A percentile compares a stretch with the other conserved stretches of the same genome.
Conservation (phyloP, 2,888 invertebrate species). For the Corythucha ciliata region DNA sequence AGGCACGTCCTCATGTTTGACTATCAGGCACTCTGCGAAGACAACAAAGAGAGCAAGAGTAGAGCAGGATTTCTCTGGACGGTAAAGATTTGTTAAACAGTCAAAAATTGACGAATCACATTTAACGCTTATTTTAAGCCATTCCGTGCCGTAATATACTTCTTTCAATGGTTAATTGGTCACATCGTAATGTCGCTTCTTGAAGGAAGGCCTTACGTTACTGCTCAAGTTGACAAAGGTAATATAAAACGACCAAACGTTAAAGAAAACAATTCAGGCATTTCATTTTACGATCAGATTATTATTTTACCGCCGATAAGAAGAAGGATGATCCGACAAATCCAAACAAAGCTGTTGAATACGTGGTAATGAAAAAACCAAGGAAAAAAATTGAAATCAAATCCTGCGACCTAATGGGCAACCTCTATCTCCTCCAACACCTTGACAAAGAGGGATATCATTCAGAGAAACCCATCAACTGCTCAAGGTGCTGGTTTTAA, state of each 20-base stretch:
- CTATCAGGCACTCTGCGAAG: slow-evolving; percentile 69
- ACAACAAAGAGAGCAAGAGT: slow-evolving; percentile 41
- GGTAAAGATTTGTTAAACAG: slow-evolving; percentile 37
- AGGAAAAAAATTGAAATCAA: slow-evolving; percentile 10
- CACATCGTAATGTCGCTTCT: slow-evolving; percentile 16
- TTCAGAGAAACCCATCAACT: slow-evolving; percentile 34
- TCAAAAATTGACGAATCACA: background rate
- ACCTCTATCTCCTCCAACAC: slow-evolving; percentile 34
- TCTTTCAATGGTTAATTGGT: slow-evolving; percentile 18
- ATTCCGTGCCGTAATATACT: background rate
- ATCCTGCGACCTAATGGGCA: slow-evolving; percentile 33
- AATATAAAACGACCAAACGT: too few relatives aligned
- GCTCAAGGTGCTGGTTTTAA: slow-evolving; percentile 30
- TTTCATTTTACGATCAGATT: too few relatives aligned
- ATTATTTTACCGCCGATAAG: background rate
- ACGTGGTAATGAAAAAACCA: too few relatives aligned
- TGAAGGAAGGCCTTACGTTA: too few relatives aligned
- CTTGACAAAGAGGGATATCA: slow-evolving; percentile 32
- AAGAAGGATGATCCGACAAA: background rate
- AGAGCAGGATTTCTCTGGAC: slow-evolving; percentile 40
- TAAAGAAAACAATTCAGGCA: too few relatives aligned
- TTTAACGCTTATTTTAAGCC: slow-evolving; percentile 8
- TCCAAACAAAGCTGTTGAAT: too few relatives aligned
- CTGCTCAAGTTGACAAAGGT: too few relatives aligned
- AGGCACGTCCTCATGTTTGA: slow-evolving; percentile 69